Base-by-base conservation (phyloP, 2,797 vertebrate species). In the Liparis tanakae region DNA sequence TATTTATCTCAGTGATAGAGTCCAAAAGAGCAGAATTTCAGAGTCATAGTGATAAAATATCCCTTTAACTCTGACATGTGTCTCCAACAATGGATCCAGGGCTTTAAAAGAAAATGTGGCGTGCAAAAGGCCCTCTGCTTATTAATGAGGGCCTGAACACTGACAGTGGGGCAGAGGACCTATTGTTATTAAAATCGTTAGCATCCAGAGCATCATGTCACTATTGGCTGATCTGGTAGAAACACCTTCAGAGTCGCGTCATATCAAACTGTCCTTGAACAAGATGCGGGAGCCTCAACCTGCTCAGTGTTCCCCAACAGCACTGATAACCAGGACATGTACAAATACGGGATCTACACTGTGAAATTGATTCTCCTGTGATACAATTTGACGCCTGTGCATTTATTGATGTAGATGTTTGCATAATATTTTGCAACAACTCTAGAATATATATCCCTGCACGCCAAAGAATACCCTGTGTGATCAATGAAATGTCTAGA, bases 341-440 rank as follows among this genome's bases (percentile, higher is more conserved):
- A 6, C 44, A 59, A 34, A 58, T 56, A 60, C 51, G 33, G 39
- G 83, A 62, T 57, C 37, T 57, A 33, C 67, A 43, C 37, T 12
- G 60, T 71, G 63, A 30, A 39, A 70, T 72, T 63, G 39, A 56
- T 60, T 56, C 36, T 37, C 22, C 57, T 1, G 4, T 41, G 50
- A 61, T 64, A 30, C 5, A 50, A 25, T 71, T 8, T 70, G 71
- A 73, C 67, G 54, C 37, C 34, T 7, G 39, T 67, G 41, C 63
- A 78, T 85, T 70, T 76, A 83, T 62, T 75, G 61, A 63, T 36
- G 67, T 39, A 58, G 63, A 51, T 51, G 43, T 74, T 82, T 63
- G 53, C 71, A 67, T 71, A 78, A 69, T 48, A 48, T 48, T 70
- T 70, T 75, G 55, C 59, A 8, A 46, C 3, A 48, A 51, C 51